Evolutionary conservation across 2,113 vertebrate genomes (phyloP).

Genomic region (Thermophis baileyi): DNA sequence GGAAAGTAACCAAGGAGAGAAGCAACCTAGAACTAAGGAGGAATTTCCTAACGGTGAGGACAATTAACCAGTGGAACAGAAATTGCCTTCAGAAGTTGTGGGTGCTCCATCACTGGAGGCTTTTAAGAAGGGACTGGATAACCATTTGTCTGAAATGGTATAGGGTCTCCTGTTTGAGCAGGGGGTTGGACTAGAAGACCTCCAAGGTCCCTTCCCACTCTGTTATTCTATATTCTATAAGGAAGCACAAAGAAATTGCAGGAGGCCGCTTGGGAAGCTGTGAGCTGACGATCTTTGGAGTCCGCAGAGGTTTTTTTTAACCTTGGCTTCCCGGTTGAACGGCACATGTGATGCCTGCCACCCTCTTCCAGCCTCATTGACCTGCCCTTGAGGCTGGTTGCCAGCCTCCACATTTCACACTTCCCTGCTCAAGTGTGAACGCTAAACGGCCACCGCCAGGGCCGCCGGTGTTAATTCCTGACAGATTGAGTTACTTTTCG

Average conservation of each 20-base stretch:
- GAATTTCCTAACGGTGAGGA: too few species aligned
- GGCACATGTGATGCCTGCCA: constrained; percentile 60
- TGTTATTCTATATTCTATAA: too few species aligned
- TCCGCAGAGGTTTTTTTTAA: constrained; percentile 33
- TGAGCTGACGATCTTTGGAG: background rate
- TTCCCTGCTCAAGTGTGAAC: constrained; percentile 65
- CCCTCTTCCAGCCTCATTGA: constrained; percentile 67
- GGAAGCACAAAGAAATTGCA: background rate
- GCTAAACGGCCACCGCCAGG: constrained; percentile 48
- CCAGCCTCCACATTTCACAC: constrained; percentile 59
- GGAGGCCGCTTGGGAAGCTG: background rate
- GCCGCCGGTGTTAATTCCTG: constrained; percentile 76
- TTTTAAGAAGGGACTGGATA: too few species aligned
- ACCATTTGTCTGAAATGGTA: too few species aligned
- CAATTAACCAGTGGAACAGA: too few species aligned
- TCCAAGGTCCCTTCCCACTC: too few species aligned
- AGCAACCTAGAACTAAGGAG: too few species aligned
- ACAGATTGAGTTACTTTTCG: constrained; percentile 67
- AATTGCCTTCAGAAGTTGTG: too few species aligned
- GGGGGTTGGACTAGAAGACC: too few species aligned
- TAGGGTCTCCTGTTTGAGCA: too few species aligned
- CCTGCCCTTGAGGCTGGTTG: constrained; percentile 37
- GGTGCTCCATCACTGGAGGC: too few species aligned
- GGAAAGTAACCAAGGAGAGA: too few species aligned
- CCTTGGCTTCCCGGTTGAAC: constrained; percentile 67